phyloP scores from a whole-genome alignment of 2,888 invertebrate species.

The Erebia epiphron region DNA sequence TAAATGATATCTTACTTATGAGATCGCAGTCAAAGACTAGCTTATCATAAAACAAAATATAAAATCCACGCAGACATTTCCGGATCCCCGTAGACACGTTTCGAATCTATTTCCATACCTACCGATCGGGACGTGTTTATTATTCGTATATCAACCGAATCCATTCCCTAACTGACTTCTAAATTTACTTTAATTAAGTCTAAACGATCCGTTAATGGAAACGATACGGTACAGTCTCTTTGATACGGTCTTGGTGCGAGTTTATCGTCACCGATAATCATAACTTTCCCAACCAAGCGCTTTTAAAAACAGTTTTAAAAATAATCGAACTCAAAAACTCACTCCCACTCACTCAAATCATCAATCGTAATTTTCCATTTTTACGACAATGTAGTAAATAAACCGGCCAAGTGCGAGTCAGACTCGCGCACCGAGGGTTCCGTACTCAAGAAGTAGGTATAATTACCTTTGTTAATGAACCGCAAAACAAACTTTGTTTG shows the following conservation, averaged over 20 bases:
- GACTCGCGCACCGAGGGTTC: no score
- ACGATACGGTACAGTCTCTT: not conserved
- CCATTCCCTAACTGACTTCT: conserved; percentile 48
- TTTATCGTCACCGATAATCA: not conserved
- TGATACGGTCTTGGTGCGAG: not conserved
- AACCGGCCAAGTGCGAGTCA: no score
- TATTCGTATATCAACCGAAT: conserved; percentile 47
- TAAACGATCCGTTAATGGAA: conserved; percentile 62
- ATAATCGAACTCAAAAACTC: not conserved
- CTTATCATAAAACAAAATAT: no score
- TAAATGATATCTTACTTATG: no score
- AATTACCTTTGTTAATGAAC: no score
- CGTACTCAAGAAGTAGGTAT: no score
- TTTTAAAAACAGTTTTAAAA: not conserved
- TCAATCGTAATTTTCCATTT: no score
- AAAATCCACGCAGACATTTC: not conserved
- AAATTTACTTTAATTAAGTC: conserved; percentile 56
- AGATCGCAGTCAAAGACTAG: no score
- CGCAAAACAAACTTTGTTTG: no score
- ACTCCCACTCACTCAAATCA: no score
- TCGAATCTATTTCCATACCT: conserved; percentile 12
- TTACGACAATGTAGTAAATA: no score
- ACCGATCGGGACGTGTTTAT: not conserved
- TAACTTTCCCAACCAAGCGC: not conserved
- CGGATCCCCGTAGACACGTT: not conserved